Evolutionary conservation across 2,113 vertebrate species (phyloP).

Genomic region (Bubo blakistoni): DNA sequence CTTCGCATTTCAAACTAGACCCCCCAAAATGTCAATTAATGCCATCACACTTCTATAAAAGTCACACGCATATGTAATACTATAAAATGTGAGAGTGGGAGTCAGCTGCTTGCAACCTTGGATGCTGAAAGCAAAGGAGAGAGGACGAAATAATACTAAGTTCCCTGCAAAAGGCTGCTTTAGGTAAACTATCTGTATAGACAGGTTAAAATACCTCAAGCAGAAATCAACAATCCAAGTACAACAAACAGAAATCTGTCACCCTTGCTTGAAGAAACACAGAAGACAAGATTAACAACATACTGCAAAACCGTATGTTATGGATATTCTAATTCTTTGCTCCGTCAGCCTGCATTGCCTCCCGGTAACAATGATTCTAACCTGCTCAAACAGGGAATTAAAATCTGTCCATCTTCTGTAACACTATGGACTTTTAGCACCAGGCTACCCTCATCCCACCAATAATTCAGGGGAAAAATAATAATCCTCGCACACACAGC

Average conservation of each 20-base stretch:
- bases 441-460: not conserved
- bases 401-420: not conserved
- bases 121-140: not conserved
- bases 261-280: not conserved
- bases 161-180: not conserved
- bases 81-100: not conserved
- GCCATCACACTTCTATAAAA: not conserved
- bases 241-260: not conserved
- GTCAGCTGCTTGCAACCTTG: not conserved
- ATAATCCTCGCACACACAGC: not conserved
- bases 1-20: not conserved
- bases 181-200: not conserved
- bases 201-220: not conserved
- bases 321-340: not conserved
- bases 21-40: not conserved
- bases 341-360: not conserved
- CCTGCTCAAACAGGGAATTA: not conserved
- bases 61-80: not conserved
- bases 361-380: not conserved
- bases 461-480: not conserved
- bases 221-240: not conserved
- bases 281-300: not conserved
- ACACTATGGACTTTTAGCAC: not conserved
- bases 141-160: accelerated
- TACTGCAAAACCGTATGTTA: no score